Evolutionary conservation across 2,888 invertebrate species (phyloP).

Genomic region (Drosophila parthenogenetica): DNA sequence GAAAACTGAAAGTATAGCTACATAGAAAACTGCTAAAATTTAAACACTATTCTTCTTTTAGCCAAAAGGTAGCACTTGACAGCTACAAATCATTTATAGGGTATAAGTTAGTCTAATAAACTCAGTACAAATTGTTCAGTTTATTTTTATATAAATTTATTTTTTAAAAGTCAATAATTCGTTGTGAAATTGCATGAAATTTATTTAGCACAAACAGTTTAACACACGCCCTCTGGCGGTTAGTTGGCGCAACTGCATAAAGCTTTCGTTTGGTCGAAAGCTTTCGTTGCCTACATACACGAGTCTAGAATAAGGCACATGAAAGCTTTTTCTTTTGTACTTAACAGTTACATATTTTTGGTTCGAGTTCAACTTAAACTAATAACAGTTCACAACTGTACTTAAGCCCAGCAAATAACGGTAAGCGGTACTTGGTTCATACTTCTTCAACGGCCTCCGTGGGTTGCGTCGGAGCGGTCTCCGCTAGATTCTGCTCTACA

Average conservation of each 20-base stretch:
- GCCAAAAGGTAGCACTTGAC: no score
- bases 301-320: conserved; percentile 20
- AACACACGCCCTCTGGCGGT: conserved; percentile 40
- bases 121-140: neutral
- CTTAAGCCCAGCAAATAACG: neutral
- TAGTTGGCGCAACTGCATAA: conserved; percentile 25
- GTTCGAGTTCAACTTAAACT: conserved; percentile 48
- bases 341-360: conserved; percentile 47
- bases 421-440: conserved; percentile 12
- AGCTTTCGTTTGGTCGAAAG: conserved; percentile 29
- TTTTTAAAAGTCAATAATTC: no score
- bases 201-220: conserved; percentile 36
- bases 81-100: no score
- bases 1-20: neutral
- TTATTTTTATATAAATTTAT: neutral
- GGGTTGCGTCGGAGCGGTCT: conserved; percentile 23
- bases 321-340: conserved; percentile 43
- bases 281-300: conserved; percentile 17
- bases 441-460: conserved; percentile 48
- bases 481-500: conserved; percentile 48
- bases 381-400: conserved; percentile 18
- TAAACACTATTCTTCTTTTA: no score
- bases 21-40: no score
- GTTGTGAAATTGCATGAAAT: conserved; percentile 9
- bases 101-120: no score